These are phyloP conservation scores for Disparrhopalites patrizii DNA, from an alignment of 2,888 invertebrate genomes.

Conservation along the genomic window DNA sequence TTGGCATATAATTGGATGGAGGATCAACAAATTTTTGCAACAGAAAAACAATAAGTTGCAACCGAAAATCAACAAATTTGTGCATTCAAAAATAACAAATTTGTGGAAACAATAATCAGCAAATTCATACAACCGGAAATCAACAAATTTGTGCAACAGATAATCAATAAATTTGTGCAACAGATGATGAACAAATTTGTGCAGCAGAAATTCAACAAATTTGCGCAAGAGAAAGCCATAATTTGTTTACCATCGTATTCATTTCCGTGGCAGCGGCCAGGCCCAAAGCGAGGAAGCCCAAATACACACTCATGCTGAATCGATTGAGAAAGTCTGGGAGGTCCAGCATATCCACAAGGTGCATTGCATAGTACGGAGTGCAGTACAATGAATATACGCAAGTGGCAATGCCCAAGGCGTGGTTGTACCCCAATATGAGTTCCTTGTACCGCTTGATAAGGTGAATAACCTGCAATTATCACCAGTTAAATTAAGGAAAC, in stretches of 20 bases:
- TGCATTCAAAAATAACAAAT: too few relatives aligned
- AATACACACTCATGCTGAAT: conserved; percentile 6
- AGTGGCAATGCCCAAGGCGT: neutral
- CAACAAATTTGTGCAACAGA: too few relatives aligned
- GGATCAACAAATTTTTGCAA: too few relatives aligned
- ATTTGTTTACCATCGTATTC: neutral
- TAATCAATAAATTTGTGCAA: too few relatives aligned
- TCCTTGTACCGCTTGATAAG: neutral
- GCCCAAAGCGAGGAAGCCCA: neutral
- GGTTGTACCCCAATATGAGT: neutral
- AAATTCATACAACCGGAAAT: too few relatives aligned
- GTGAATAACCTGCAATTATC: neutral
- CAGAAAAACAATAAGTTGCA: too few relatives aligned
- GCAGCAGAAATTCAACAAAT: too few relatives aligned
- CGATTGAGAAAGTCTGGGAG: conserved; percentile 8
- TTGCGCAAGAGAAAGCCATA: too few relatives aligned
- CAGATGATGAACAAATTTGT: too few relatives aligned
- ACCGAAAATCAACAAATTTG: too few relatives aligned
- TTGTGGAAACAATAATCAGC: too few relatives aligned
- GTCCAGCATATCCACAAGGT: conserved; percentile 5
- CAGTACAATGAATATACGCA: conserved; percentile 15
- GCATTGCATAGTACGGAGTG: conserved; percentile 13
- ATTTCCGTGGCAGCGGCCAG: conserved; percentile 4
- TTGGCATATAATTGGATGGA: too few relatives aligned
- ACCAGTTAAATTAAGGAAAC: neutral